phyloP scores from a whole-genome alignment of 2,797 vertebrate genomes.

The Falco concolor region DNA sequence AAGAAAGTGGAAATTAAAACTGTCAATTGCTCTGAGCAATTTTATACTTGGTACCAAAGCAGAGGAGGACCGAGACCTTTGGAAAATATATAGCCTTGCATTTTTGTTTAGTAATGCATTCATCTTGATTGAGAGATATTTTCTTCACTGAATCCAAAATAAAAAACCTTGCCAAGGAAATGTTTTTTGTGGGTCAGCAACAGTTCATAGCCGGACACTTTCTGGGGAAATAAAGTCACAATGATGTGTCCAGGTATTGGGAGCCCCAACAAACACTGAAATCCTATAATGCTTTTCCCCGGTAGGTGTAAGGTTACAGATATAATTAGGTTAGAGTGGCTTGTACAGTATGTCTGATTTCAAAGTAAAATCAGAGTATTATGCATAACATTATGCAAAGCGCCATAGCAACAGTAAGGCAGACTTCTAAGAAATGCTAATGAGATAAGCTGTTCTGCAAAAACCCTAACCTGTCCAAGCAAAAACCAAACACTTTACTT shows the following conservation, averaged over 20 bases:
- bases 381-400: slow-evolving; percentile 50
- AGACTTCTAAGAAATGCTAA: slow-evolving; percentile 60
- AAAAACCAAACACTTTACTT: slow-evolving; percentile 4
- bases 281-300: background rate
- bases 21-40: background rate
- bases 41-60: background rate
- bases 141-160: background rate
- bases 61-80: background rate
- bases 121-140: background rate
- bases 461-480: slow-evolving; percentile 12
- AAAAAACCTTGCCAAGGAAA: background rate
- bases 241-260: background rate
- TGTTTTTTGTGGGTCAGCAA: rapidly evolving
- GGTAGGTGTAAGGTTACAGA: background rate
- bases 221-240: background rate
- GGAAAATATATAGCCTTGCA: background rate
- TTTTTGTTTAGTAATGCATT: background rate
- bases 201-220: background rate
- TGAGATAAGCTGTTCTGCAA: slow-evolving; percentile 51
- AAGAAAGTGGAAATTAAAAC: background rate
- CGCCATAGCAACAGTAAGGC: slow-evolving; percentile 48
- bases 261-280: background rate
- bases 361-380: slow-evolving; percentile 63
- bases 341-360: slow-evolving; percentile 43
- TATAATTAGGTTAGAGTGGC: slow-evolving; percentile 45